phyloP scores from a whole-genome alignment of 2,888 invertebrate genomes.

The Nymphalis polychloros region DNA sequence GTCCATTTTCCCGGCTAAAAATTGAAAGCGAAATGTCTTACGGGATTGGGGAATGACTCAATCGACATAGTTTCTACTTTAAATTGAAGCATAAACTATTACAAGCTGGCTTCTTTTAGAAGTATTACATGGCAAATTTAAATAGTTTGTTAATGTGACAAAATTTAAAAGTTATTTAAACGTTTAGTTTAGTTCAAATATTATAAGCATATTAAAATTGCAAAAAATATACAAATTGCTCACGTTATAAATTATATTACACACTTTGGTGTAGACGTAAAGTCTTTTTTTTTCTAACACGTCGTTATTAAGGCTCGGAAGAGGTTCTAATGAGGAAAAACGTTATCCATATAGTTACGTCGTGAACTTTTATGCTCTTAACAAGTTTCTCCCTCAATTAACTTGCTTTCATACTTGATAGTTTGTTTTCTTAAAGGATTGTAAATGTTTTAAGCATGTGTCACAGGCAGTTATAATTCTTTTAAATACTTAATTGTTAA shows the following conservation, averaged over 20 bases:
- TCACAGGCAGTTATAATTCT: background rate
- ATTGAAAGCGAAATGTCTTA: constrained; percentile 41
- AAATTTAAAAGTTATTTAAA: no score
- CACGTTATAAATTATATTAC: background rate
- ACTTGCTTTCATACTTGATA: constrained; percentile 50
- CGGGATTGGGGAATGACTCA: constrained; percentile 35
- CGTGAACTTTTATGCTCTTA: constrained; percentile 53
- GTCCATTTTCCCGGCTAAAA: constrained; percentile 37
- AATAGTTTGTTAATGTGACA: no score
- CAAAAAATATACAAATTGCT: background rate
- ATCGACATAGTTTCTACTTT: constrained; percentile 23
- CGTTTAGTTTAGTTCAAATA: no score
- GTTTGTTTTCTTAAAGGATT: constrained; percentile 13
- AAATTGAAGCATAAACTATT: background rate
- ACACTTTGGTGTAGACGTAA: background rate
- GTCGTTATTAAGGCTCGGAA: constrained; percentile 51
- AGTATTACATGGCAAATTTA: no score
- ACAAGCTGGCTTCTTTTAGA: background rate
- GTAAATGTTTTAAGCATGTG: background rate
- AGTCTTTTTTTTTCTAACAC: constrained; percentile 23
- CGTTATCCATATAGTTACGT: constrained; percentile 51
- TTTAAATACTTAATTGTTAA: background rate
- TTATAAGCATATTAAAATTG: background rate
- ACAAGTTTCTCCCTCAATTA: constrained; percentile 60
- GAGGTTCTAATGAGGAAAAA: constrained; percentile 66